Base-by-base conservation (phyloP, 2,797 vertebrate species). In the Phalloptychus januarius region DNA sequence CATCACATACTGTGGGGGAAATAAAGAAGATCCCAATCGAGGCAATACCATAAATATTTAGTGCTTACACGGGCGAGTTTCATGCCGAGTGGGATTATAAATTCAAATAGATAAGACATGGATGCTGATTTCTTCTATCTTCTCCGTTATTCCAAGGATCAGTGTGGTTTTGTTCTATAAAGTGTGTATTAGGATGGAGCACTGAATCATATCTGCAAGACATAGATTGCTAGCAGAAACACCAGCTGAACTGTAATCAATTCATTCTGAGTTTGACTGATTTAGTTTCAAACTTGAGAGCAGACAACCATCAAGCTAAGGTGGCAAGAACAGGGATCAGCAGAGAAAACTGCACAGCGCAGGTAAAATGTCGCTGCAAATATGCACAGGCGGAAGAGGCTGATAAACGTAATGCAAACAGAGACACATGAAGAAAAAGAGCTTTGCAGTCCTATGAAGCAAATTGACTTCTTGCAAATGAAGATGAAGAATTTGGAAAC, bases 31-130 rank as follows among this genome's bases (percentile, higher is more conserved):
- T 72, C 40, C 76, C 12, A 42, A 2, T 25, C 71, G 78, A 79
- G 11, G 31, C 25, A 28, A 78, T 31, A 20, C 38, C 58, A 76
- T 81, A 52, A 48, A 87, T 76, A 52, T 76, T 56, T 72, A 58
- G 0, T 69, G 78, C 79, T 75, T 81, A 75, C 61, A 71, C 69
- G 72, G 63, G 70, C 18, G 15, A 58, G 52, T 72, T 78, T 85
- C 78, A 79, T 46, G 74, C 65, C 50, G 61, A 69, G 63, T 45
- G 46, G 38, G 79, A 79, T 85, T 74, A 58, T 56, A 75, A 77
- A 74, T 71, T 83, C 36, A 56, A n/a, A 25, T 46, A 44, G 50
- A 86, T 71, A 40, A 33, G 28, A 81, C 77, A 81, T 40, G 2
- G 48, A 81, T 69, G 75, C 33, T 23, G 73, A 65, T n/a, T 78